These are phyloP conservation scores for Taxidea taxus DNA, from an alignment of 2,113 vertebrate species.

Conservation along the genomic window DNA sequence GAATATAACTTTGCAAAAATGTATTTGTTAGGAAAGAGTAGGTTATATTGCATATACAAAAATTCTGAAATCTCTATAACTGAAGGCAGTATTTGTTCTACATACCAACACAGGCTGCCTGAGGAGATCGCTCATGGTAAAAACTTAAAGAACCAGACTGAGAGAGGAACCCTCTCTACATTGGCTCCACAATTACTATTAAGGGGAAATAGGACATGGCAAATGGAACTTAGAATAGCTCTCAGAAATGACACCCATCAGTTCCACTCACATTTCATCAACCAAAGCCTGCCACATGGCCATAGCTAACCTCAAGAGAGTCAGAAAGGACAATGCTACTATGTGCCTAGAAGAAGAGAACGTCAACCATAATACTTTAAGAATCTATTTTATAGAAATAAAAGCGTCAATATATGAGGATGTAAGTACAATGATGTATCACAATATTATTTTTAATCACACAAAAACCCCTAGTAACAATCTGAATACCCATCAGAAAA, in stretches of 20 bases:
- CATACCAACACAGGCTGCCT: background rate
- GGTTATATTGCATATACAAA: background rate
- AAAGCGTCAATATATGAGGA: background rate
- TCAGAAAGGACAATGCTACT: background rate
- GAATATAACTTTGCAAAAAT: background rate
- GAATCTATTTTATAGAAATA: background rate
- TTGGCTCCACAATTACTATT: background rate
- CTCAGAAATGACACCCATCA: background rate
- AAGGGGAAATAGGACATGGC: background rate
- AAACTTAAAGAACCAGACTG: background rate
- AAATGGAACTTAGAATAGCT: background rate
- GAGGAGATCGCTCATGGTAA: background rate
- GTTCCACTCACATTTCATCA: background rate
- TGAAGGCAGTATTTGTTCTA: background rate
- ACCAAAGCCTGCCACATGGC: background rate
- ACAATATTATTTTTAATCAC: background rate
- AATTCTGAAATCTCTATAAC: background rate
- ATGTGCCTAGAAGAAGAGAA: background rate
- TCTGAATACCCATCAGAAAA: background rate
- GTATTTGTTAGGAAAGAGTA: background rate
- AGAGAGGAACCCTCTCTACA: no score
- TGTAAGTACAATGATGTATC: background rate
- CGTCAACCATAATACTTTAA: background rate
- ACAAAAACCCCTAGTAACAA: background rate
- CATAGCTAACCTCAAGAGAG: background rate